Evolutionary conservation across 2,888 invertebrate species (phyloP).

Genomic region (Eristalinus aeneus): DNA sequence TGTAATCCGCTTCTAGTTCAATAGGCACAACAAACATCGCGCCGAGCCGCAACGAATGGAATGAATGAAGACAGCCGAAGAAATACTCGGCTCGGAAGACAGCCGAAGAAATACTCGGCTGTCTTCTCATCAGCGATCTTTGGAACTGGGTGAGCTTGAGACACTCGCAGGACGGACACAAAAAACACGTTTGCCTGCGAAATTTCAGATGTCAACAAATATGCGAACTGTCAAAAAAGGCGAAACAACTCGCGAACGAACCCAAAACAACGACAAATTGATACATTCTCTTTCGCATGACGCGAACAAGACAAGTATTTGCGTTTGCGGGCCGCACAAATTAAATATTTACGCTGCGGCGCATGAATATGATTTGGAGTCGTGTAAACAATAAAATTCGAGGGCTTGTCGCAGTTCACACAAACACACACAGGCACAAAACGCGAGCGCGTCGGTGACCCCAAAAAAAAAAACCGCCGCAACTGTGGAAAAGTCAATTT

Average conservation of each 20-base stretch:
- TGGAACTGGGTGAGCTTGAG: not conserved
- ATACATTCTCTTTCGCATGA: conserved; percentile 14
- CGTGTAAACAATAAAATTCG: conserved; percentile 56
- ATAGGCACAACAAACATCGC: conserved; percentile 31
- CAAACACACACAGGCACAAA: not conserved
- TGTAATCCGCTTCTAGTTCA: conserved; percentile 43
- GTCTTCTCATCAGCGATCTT: not conserved
- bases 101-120: not conserved
- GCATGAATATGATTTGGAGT: conserved; percentile 24
- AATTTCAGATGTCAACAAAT: conserved; percentile 53
- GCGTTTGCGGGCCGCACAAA: conserved; percentile 34
- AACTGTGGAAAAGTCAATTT: not conserved
- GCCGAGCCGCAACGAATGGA: not conserved
- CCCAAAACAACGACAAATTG: not conserved
- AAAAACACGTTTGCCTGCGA: conserved; percentile 13
- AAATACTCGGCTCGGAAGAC: not conserved
- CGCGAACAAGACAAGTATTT: conserved; percentile 41
- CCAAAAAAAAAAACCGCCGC: not conserved
- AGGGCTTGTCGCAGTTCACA: conserved; percentile 50
- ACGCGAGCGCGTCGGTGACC: not conserved
- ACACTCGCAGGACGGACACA: not conserved
- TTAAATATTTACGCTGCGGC: conserved; percentile 40
- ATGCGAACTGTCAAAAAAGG: conserved; percentile 29
- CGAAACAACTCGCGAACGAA: not conserved
- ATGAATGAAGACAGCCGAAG: no score